phyloP scores from a whole-genome alignment of 2,888 invertebrate genomes.

The Diadromus collaris region DNA sequence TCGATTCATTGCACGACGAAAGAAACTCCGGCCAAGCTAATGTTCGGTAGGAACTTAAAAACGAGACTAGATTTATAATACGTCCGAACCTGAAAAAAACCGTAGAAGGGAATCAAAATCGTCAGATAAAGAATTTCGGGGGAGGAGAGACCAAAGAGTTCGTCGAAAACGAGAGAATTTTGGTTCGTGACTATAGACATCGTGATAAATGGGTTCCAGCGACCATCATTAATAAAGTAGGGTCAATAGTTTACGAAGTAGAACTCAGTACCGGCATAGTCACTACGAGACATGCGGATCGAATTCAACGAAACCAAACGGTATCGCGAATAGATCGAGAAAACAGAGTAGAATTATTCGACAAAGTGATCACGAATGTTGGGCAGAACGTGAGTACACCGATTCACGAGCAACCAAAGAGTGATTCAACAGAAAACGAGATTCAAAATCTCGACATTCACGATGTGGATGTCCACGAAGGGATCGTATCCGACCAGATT shows the following conservation, averaged over 20 bases:
- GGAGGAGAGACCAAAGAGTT: too few species aligned
- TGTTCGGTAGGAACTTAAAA: conserved; percentile 12
- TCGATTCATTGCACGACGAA: conserved; percentile 32
- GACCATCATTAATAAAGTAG: conserved; percentile 13
- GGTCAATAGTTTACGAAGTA: conserved; percentile 29
- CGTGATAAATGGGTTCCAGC: conserved; percentile 20
- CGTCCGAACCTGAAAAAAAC: neutral
- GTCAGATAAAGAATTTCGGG: too few species aligned
- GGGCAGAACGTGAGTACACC: neutral
- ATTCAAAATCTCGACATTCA: neutral
- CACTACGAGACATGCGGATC: conserved; percentile 32
- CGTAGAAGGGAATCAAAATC: too few species aligned
- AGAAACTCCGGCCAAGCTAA: conserved; percentile 25
- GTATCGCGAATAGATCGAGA: neutral
- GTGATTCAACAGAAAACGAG: neutral
- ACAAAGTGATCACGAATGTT: neutral
- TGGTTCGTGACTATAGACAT: conserved; percentile 9
- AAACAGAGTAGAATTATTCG: neutral
- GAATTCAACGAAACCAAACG: neutral
- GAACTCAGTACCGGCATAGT: neutral
- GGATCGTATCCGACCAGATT: neutral
- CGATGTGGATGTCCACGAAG: conserved; percentile 5
- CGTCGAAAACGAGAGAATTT: conserved; percentile 2
- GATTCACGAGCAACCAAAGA: neutral
- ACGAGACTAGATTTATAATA: conserved; percentile 15